Percentiles rank a stretch among this genome's conserved stretches.
Conservation (phyloP, 2,113 vertebrate genomes). For the Dipodomys ordii region DNA sequence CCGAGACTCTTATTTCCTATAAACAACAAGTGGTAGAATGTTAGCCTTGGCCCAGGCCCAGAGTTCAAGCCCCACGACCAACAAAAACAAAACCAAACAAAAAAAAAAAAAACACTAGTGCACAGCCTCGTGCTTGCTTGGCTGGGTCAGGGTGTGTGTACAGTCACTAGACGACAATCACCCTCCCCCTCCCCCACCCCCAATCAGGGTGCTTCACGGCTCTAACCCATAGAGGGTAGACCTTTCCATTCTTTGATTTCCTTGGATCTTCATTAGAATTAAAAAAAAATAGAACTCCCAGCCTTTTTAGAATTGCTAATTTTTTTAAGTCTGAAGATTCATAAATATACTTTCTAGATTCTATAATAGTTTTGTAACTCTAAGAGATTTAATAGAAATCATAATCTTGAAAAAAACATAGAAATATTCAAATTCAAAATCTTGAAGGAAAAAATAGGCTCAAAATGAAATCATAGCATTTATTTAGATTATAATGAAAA, state of each 20-base stretch:
- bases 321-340: slow-evolving; percentile 24
- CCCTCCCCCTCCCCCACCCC: no score
- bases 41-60: no score
- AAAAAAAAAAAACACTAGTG: background rate
- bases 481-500: slow-evolving; percentile 33
- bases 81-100: no score
- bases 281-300: background rate
- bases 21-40: no score
- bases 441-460: background rate
- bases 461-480: slow-evolving; percentile 15
- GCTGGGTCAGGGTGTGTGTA: background rate
- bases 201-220: fast-evolving
- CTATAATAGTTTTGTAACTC: background rate
- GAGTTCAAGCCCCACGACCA: no score
- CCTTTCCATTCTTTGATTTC: background rate
- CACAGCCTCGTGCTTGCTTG: fast-evolving
- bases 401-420: slow-evolving; percentile 58
- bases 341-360: background rate
- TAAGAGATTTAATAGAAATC: slow-evolving; percentile 33
- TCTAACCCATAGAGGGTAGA: background rate
- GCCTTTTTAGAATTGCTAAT: background rate
- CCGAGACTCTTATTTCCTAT: no score
- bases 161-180: background rate
- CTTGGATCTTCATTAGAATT: background rate
- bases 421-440: slow-evolving; percentile 14